phyloP scores from a whole-genome alignment of 2,888 invertebrate genomes.

The Caenorhabditis becei region DNA sequence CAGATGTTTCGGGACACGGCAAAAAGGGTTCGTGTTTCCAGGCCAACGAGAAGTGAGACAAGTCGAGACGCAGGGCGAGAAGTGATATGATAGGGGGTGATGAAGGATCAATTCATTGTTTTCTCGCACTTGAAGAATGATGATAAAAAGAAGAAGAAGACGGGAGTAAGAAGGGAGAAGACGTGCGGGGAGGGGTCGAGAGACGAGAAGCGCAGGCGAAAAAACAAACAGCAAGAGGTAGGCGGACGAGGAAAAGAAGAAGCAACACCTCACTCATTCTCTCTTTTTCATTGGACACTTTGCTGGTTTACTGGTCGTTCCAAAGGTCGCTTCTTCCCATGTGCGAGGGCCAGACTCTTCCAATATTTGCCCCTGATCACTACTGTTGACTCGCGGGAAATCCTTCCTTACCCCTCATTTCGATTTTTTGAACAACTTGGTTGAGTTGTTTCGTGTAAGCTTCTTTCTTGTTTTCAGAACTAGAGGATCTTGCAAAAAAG shows the following conservation, averaged over 20 bases:
- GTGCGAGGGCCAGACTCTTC: too few relatives aligned
- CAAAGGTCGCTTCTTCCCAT: background rate
- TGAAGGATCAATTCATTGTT: conserved; percentile 46
- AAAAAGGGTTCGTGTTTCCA: conserved; percentile 11
- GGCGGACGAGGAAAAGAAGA: conserved; percentile 12
- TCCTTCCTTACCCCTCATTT: too few relatives aligned
- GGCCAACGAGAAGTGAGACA: conserved; percentile 3
- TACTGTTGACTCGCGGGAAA: too few relatives aligned
- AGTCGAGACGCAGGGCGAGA: conserved; percentile 1
- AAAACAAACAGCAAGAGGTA: conserved; percentile 24
- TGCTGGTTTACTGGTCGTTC: background rate
- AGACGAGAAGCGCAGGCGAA: conserved; percentile 34
- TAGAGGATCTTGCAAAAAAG: too few relatives aligned
- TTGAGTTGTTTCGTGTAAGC: too few relatives aligned
- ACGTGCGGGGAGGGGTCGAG: background rate
- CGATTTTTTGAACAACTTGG: too few relatives aligned
- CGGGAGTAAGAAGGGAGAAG: background rate
- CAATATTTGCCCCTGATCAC: too few relatives aligned
- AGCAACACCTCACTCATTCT: conserved; percentile 2
- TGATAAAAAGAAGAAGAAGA: conserved; percentile 10
- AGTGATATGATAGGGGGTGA: conserved; percentile 13
- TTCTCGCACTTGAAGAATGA: conserved; percentile 12
- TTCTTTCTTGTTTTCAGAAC: too few relatives aligned
- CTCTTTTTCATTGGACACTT: background rate
- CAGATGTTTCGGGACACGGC: background rate